Base-by-base conservation (phyloP, 1,140 invertebrate species). In the Micrasema longulum region DNA sequence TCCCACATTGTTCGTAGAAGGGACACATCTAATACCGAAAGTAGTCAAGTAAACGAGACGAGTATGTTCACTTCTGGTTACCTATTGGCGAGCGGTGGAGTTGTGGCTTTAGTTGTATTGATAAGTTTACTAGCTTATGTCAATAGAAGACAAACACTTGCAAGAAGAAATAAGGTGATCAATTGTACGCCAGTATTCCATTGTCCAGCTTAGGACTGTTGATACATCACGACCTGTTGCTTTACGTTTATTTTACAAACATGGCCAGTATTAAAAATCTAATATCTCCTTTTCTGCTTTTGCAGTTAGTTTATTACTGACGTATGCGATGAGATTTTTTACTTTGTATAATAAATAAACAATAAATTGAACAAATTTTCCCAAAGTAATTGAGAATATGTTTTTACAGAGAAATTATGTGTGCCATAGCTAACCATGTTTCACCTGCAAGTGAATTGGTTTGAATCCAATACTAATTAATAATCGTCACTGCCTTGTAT, bases 71-170 rank as follows among this genome's bases (percentile, higher is more conserved):
- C 45, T 16, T 71, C 69, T 9, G 69, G 69, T 0, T 64, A 71
- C 43, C 23, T 71, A 1, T 11, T 71, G 26, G 69, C 68, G 11
- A 70, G 69, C 36, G 63, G 69, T 26, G 60, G 57, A 4, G 11
- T 71, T n/a, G 18, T 71, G 14, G 38, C 69, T n/a, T 22, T 64
- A 23, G 47, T 63, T 38, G 26, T 53, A 14, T 52, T 71, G 52
- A 23, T 20, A 20, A 53, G 35, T 52, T 20, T 64, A 12, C 9
- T 38, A 35, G 69, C 22, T n/a, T 71, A 52, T 14, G 18, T 53
- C 0, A 14, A 11, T 11, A 20, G 50, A 1, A 71, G 23, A 52
- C 47, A 53, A 10, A 22, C 38, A 18, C 11, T 1, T 18, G 14
- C 10, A 31, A 18, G 41, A 18, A 50, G 23, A 53, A 65, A 64